Evolutionary conservation across 2,888 invertebrate genomes (phyloP).

Genomic region (Plebejus argus): DNA sequence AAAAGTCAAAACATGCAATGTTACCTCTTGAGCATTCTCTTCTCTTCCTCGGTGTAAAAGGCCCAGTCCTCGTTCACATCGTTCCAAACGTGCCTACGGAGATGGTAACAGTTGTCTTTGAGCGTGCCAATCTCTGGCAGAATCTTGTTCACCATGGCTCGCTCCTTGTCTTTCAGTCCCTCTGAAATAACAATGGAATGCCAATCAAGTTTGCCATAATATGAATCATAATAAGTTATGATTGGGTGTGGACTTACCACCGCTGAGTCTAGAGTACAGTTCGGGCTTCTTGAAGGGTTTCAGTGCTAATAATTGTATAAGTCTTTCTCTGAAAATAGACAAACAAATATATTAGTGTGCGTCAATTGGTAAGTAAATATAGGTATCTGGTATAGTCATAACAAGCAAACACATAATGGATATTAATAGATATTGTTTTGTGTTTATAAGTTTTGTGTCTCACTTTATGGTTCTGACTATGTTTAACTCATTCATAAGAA

Average conservation of each 20-base stretch:
- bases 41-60: slow-evolving; percentile 94
- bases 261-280: slow-evolving; percentile 88
- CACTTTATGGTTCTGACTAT: too few species aligned
- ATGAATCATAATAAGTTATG: neutral
- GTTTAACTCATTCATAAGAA: too few species aligned
- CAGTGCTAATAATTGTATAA: slow-evolving; percentile 96
- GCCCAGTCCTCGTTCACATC: slow-evolving; percentile 97
- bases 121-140: slow-evolving; percentile 90
- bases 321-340: slow-evolving; percentile 89
- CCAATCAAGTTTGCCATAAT: slow-evolving; percentile 5
- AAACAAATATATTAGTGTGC: slow-evolving; percentile 46
- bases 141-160: slow-evolving; percentile 87
- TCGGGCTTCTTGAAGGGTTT: slow-evolving; percentile 97
- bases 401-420: too few species aligned
- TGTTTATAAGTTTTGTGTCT: too few species aligned
- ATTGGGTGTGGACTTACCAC: slow-evolving; percentile 81
- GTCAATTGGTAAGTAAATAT: neutral
- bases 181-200: slow-evolving; percentile 80
- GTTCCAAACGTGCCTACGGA: slow-evolving; percentile 93
- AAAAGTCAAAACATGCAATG: slow-evolving; percentile 18
- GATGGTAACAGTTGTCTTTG: slow-evolving; percentile 94
- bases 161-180: slow-evolving; percentile 92
- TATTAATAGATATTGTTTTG: too few species aligned
- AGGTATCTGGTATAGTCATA: too few species aligned
- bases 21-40: slow-evolving; percentile 91